Base-by-base conservation (phyloP, 2,888 invertebrate genomes). In the Diabrotica balteata region DNA sequence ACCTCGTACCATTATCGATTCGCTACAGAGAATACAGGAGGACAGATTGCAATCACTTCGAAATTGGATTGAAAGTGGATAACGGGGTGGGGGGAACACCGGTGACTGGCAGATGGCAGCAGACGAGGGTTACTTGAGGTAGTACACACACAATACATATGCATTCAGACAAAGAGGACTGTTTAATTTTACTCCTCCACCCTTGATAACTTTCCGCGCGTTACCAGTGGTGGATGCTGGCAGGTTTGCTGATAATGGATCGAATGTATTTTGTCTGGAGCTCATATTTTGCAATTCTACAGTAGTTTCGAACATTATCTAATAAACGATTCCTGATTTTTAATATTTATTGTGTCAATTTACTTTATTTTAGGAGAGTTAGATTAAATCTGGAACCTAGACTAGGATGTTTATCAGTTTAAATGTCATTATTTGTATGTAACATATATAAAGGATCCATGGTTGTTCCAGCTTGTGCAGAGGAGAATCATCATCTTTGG, bases 51-150 rank as follows among this genome's bases (percentile, higher is more conserved):
- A 82, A 83, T 84, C 84, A 82, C 81, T 80, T 82, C 80, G 79
- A 83, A 83, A 84, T 83, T 83, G 84, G 83, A 84, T 83, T 80
- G 82, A 78, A 79, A 80, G 76, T 76, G 78, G 77, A 73, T 32
- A 32, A 69, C 76, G 55, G 55, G 8, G 55, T 3, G 55, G 55
- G 45, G 55, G 55, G 74, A 69, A 70, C 67, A 79, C 80, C 81
- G 79, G 80, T 82, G 81, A 83, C 82, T 82, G 83, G 82, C 83
- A 83, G 83, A 83, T 84, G 84, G 84, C 81, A 82, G 84, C 81
- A 82, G 82, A 81, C 80, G 81, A 82, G 83, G 83, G 82, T 82
- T 80, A 83, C 83, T 84, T 83, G 82, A 84, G 82, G 83, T 83
- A 79, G 79, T 77, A 79, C 78, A 64, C 77, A 64, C 58, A 83